phyloP scores from a whole-genome alignment of 2,113 vertebrate genomes.

The Nicator chloris region DNA sequence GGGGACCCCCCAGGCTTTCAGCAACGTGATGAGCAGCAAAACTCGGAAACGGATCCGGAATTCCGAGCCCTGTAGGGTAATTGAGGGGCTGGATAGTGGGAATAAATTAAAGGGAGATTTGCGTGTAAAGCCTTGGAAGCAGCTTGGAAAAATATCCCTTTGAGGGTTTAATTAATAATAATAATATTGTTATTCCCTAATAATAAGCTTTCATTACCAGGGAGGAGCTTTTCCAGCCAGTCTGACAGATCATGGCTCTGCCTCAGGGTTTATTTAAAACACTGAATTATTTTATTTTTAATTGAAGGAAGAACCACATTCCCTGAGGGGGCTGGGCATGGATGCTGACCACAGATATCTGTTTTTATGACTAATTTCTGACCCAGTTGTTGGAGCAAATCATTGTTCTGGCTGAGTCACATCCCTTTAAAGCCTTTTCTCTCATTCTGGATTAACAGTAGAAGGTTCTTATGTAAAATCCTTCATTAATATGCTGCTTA shows the following conservation, averaged over 20 bases:
- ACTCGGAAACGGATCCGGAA: background rate
- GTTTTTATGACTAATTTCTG: background rate
- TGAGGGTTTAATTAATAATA: background rate
- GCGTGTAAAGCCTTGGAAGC: background rate
- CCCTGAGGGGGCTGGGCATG: background rate
- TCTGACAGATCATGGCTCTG: background rate
- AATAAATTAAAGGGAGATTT: background rate
- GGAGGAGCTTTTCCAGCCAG: background rate
- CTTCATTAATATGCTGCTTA: background rate
- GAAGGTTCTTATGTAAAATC: background rate
- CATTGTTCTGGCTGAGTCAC: background rate
- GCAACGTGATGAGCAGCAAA: accelerated
- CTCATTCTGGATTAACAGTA: background rate
- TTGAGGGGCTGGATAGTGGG: background rate
- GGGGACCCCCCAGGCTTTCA: accelerated
- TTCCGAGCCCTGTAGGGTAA: background rate
- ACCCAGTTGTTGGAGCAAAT: background rate
- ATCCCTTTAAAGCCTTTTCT: background rate
- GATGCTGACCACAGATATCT: background rate
- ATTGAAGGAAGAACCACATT: background rate
- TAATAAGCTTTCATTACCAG: background rate
- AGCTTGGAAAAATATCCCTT: background rate
- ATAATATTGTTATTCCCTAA: background rate
- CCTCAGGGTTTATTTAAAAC: background rate
- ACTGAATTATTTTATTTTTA: background rate